phyloP scores from a whole-genome alignment of 2,797 vertebrate genomes.

The Chrysocyon brachyurus region DNA sequence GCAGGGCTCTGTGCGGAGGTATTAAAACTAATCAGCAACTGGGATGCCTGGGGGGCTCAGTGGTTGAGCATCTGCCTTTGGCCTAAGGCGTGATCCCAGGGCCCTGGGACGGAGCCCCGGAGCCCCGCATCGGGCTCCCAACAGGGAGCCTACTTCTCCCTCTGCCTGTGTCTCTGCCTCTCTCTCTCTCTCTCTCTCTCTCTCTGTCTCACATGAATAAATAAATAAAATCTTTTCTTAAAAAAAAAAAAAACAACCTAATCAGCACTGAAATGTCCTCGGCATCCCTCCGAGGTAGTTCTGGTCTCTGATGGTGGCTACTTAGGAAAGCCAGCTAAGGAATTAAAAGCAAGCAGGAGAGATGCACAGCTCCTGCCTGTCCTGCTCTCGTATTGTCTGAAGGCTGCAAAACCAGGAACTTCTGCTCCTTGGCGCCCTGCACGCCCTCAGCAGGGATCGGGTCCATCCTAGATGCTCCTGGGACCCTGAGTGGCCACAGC shows the following conservation, averaged over 20 bases:
- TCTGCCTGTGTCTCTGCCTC: no score
- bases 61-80: no score
- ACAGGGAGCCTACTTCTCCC: no score
- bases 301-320: not conserved
- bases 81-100: no score
- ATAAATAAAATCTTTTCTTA: no score
- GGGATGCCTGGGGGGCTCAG: no score
- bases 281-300: accelerated
- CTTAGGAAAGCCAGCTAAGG: not conserved
- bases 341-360: accelerated
- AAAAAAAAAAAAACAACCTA: no score
- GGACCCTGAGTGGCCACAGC: not conserved
- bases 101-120: no score
- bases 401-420: not conserved
- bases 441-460: accelerated
- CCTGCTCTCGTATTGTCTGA: not conserved
- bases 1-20: not conserved
- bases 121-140: no score
- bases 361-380: not conserved
- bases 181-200: no score
- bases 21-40: not conserved
- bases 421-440: not conserved
- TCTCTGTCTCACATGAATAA: no score
- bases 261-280: not conserved
- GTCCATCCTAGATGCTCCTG: not conserved